phyloP scores from a whole-genome alignment of 2,888 invertebrate species.

The Chaetogeoica ovagalla region DNA sequence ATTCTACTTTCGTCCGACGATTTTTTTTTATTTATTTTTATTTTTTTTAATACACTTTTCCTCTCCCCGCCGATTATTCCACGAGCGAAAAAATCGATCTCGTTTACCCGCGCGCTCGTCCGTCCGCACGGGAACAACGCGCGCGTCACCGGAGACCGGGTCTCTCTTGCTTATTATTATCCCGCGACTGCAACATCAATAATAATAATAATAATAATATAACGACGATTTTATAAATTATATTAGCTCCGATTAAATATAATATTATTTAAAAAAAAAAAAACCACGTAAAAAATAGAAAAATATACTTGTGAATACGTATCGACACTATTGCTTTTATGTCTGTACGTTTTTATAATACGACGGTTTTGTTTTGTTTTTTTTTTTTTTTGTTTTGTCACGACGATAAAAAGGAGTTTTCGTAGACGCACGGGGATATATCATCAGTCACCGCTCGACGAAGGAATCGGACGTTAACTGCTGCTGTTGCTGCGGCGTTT shows the following conservation, averaged over 20 bases:
- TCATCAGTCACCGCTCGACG: background rate
- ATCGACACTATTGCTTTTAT: too few species aligned
- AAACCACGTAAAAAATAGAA: too few species aligned
- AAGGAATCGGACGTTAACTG: constrained; percentile 24
- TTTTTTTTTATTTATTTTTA: constrained; percentile 2
- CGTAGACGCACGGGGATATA: background rate
- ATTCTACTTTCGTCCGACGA: constrained; percentile 47
- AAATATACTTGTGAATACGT: too few species aligned
- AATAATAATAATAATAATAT: constrained; percentile 11
- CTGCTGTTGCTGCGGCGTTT: background rate
- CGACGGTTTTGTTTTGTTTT: background rate
- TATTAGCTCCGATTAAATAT: too few species aligned
- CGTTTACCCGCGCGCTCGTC: constrained; percentile 31
- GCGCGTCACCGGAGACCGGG: constrained; percentile 13
- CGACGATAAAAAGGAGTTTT: constrained; percentile 13
- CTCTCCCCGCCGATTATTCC: background rate
- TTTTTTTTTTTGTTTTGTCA: constrained; percentile 22
- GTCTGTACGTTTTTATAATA: too few species aligned
- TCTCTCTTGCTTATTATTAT: background rate
- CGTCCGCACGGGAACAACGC: background rate
- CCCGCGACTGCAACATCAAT: constrained; percentile 25
- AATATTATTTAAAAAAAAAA: too few species aligned
- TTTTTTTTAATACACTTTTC: constrained; percentile 50
- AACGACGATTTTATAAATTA: constrained; percentile 30
- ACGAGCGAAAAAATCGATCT: constrained; percentile 46